phyloP scores from a whole-genome alignment of 2,888 invertebrate species.

The Fabriciana adippe region DNA sequence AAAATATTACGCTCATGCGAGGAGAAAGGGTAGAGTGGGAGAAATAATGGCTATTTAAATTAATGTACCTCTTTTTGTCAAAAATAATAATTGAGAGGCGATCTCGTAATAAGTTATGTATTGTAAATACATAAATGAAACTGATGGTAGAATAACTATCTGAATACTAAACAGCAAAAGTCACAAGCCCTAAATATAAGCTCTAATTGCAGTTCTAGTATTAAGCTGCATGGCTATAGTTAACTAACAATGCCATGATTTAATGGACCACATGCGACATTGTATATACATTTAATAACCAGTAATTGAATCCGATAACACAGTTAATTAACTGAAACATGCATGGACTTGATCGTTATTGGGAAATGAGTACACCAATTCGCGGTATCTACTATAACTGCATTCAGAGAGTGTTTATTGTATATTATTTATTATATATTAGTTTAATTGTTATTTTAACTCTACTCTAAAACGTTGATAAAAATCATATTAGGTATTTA shows the following conservation, averaged over 20 bases:
- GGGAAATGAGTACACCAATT: slow-evolving; percentile 7
- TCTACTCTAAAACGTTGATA: no score
- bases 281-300: slow-evolving; percentile 29
- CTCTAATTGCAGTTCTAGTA: neutral
- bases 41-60: no score
- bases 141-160: no score
- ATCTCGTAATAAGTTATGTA: no score
- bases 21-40: no score
- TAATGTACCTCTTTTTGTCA: no score
- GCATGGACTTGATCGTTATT: slow-evolving; percentile 14
- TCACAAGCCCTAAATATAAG: no score
- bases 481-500: no score
- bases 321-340: slow-evolving; percentile 29
- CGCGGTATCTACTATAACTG: neutral
- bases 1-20: no score
- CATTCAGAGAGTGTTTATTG: neutral
- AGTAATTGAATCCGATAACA: slow-evolving; percentile 30
- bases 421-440: neutral
- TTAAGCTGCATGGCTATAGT: slow-evolving; percentile 3
- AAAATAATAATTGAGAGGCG: no score
- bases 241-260: slow-evolving; percentile 17
- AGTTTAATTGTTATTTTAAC: neutral
- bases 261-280: slow-evolving; percentile 28
- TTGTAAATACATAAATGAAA: no score
- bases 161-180: no score